Conservation (phyloP, 1,140 invertebrate genomes). For the Nylanderia fulva region DNA sequence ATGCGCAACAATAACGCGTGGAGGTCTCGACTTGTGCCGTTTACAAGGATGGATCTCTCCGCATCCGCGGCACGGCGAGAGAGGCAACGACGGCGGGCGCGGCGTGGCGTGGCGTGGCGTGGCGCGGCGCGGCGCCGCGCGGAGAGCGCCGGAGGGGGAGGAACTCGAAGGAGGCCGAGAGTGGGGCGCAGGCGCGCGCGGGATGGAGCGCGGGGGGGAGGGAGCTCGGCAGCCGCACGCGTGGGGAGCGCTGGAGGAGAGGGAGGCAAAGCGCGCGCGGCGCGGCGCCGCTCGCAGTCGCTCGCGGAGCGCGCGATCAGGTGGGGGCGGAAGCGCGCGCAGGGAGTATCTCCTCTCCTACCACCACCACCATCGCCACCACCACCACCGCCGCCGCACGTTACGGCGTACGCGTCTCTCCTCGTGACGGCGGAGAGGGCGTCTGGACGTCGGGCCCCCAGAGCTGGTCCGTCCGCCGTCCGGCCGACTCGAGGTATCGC, state of each 20-base stretch:
- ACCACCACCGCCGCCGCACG: no score
- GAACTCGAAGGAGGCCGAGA: constrained; percentile 49
- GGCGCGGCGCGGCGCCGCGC: constrained; percentile 48
- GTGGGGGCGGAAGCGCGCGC: constrained; percentile 67
- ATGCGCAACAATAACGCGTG: constrained; percentile 43
- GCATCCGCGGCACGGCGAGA: constrained; percentile 43
- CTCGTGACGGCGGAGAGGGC: constrained; percentile 71
- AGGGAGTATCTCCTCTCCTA: constrained; percentile 61
- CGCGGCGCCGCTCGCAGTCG: background rate
- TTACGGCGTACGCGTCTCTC: constrained; percentile 16
- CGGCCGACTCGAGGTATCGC: constrained; percentile 83
- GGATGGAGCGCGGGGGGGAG: background rate
- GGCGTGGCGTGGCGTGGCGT: constrained; percentile 28
- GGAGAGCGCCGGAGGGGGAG: constrained; percentile 32
- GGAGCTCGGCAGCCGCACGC: background rate
- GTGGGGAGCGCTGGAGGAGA: background rate
- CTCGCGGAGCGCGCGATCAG: background rate
- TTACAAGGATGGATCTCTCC: constrained; percentile 73
- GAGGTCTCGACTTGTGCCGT: constrained; percentile 34
- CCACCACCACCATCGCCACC: no score
- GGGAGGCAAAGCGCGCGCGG: background rate
- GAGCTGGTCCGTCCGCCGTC: constrained; percentile 81
- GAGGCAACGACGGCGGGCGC: constrained; percentile 50
- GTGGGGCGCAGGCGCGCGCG: background rate
- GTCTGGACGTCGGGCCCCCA: constrained; percentile 69